Evolutionary conservation across 2,888 invertebrate genomes (phyloP).

Genomic region (Stegana nigrithorax): DNA sequence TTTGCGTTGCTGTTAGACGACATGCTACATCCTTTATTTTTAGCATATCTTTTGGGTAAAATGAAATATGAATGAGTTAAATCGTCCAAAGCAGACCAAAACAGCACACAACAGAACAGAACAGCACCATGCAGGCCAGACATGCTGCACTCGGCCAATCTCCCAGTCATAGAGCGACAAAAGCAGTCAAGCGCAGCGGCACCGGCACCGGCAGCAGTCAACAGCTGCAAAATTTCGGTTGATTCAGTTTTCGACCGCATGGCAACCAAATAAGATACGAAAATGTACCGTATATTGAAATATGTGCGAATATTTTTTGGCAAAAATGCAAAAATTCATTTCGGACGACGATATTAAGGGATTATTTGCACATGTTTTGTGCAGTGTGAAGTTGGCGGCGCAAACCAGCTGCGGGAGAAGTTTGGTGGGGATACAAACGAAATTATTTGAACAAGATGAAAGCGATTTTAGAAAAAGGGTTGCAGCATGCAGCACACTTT

Average conservation of each 20-base stretch:
- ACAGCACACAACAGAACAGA: too few relatives aligned
- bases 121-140: too few relatives aligned
- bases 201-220: not conserved
- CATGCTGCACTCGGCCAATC: too few relatives aligned
- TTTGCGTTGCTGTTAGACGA: constrained; percentile 5
- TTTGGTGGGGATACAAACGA: not conserved
- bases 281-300: too few relatives aligned
- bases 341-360: constrained; percentile 34
- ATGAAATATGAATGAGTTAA: constrained; percentile 18
- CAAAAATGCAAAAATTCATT: constrained; percentile 34
- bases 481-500: not conserved
- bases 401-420: not conserved
- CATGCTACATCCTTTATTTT: constrained; percentile 10
- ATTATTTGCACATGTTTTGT: constrained; percentile 32
- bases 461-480: not conserved
- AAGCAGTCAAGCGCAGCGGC: not conserved
- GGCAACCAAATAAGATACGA: not conserved
- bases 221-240: constrained; percentile 11
- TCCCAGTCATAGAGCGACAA: not conserved
- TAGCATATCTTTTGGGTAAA: not conserved
- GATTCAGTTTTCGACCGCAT: not conserved
- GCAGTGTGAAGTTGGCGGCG: not conserved
- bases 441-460: not conserved
- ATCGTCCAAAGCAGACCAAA: not conserved
- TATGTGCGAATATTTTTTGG: constrained; percentile 24